Base-by-base conservation (phyloP, 1,140 invertebrate genomes). In the Chymomyza costata region DNA sequence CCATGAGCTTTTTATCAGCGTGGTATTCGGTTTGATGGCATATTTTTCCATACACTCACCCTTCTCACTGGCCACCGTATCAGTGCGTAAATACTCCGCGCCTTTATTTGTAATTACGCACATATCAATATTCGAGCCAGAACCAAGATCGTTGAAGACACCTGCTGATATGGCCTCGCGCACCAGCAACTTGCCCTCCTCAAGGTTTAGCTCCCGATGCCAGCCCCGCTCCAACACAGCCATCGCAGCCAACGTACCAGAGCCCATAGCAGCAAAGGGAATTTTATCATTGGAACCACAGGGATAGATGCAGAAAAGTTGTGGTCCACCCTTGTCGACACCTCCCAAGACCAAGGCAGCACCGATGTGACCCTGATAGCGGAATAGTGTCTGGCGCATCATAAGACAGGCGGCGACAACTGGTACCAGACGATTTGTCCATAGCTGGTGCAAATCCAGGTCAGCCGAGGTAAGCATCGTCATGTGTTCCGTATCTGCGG, bases 71-170 rank as follows among this genome's bases (percentile, higher is more conserved):
- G 95, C 92, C 57, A 93, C 88, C 58, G 97, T 94, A 86, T 94
- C 97, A 5, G 96, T 95, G 56, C 96, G 90, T 16, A 96, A 86
- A 80, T 94, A 93, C 30, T 92, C 90, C 2, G 90, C 88, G 10
- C 90, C 90, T 59, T 90, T 91, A 60, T 92, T 93, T 2, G 93
- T 94, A 65, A 99, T 97, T 5, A 99, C 90, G 85, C 96, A 98
- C 1, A 99, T 69, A 88, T 99, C 97, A 8, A 99, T 91, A 86
- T 97, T 97, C 13, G 94, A 97, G 59, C 98, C 98, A 30, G 97
- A 99, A 5, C 94, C 96, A 55, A 99, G 89, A 87, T 99, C 98
- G 87, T 99, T 97, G 85, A 97, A 97, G 68, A 99, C 96, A 88
- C 98, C 98, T 73, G 94, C 95, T 37, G 93, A 91, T 76, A 99